Evolutionary conservation across 2,113 vertebrate species (phyloP), one percentile per base, ranked within the genome.

Genomic region (Eudorcas thomsonii): DNA sequence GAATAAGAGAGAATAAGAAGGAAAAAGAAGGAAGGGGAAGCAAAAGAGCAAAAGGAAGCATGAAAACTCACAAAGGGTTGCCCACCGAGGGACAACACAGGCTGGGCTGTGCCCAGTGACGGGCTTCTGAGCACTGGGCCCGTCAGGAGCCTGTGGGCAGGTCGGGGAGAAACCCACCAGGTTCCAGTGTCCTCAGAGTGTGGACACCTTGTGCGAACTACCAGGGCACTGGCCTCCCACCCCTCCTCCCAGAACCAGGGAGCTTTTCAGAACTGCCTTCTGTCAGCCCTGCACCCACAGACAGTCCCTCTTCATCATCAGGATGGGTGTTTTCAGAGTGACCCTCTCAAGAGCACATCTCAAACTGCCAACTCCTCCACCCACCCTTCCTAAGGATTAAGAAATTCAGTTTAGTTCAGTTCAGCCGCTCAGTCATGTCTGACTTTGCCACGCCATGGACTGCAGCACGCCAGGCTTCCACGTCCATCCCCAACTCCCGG

Each of bases 141-240:
- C 0, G 28, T 33, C 16, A 30, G 78, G 78, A 33, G 9, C 45
- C 78, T 30, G 0, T 1, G 9, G 30, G 30, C 25, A 74, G 39
- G 54, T 12, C 5, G 12, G 4, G 62, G 77, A 88, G 74, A 64
- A 87, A 45, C 17, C 39, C 30, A 14, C 36, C n/a, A 10, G 78
- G 48, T 21, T 33, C 78, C 28, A 83, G 19, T 36, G 43, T 21
- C 30, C 85, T 83, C 1, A 30, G n/a, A 43, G 21, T 13, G 25
- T 48, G 2, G 71, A 11, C 2, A 5, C 13, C 48, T 87, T 4
- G 3, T 0, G 2, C 0, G 1, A 90, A 92, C 1, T 6, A 11
- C 1, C 7, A 2, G 14, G 60, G 26, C 10, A 5, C 9, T 45
- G 2, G 1, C 4, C 26, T 19, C 48, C 30, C n/a, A 25, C 4